Evolutionary conservation across 2,113 vertebrate genomes (phyloP), one percentile per base, ranked within the genome.

Genomic region (Sus scrofa): DNA sequence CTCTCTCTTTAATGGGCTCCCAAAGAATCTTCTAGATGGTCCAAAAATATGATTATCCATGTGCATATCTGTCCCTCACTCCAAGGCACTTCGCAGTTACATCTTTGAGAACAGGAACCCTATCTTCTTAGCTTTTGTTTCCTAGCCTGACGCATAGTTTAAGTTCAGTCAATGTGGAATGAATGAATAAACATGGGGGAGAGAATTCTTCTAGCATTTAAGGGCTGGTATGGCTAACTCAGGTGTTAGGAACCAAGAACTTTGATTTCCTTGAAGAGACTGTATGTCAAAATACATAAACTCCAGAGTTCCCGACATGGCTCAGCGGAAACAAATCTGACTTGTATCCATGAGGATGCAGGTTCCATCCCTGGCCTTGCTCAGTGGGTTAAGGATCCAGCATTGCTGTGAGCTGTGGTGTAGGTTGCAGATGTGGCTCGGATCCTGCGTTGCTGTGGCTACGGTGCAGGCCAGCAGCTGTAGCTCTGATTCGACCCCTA

Each of bases 211-310:
- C 52, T 34, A 95, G 44, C 75, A 67, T 88, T 78, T 67, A 54
- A 79, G 82, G 44, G 62, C 11, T 11, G 60, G 34, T 22, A 84
- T 12, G 26, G 78, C 52, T 56, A 94, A 82, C 26, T 60, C 52
- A 75, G 73, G 86, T 62, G 44, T 52, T 52, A 75, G 16, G 62
- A 93, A 44, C 65, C 24, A 67, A 68, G 84, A 62, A 75, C 71
- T 96, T 94, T 65, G 85, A 63, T 91, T 90, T 73, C 37, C 88
- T 86, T 91, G 30, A 87, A 84, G 63, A 70, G 92, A 82, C 91
- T 52, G 37, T 60, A 34, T 37, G 62, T 71, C 26, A 26, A 81
- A 78, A 84, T 39, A 60, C 0, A 75, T 1, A 37, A 60, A 37
- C 8, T n/a, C n/a, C n/a, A n/a, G n/a, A n/a, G n/a, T n/a, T n/a